Base-by-base conservation (phyloP, 2,113 vertebrate genomes). In the Notarius quadriscutis region DNA sequence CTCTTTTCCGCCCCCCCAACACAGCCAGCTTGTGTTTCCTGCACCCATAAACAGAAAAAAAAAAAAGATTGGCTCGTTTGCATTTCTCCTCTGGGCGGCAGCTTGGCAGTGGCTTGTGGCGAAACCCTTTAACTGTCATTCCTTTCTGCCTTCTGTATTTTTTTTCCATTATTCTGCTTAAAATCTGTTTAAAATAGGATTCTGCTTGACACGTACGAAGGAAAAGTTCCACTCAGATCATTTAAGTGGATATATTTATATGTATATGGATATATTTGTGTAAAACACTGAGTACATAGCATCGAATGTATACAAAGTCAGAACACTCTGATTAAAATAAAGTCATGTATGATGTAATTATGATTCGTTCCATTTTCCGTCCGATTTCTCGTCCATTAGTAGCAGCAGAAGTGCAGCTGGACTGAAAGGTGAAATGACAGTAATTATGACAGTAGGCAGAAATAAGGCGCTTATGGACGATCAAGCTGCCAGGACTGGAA, bases 1-100 rank as follows among this genome's bases (percentile, higher is more conserved):
- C 79, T 84, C 84, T 81, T 84, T 72, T 27, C 50, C 86, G 90
- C 84, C 78, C 81, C 78, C 57, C 87, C 79, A 34, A 27, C 83
- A 90, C 84, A 84, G 94, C 95, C 95, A 96, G 96, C 97, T 97
- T 97, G 96, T 97, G 95, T 96, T 96, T 95, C 96, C 94, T 92
- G 94, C 97, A 95, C 96, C 96, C 96, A 96, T 97, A 98, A 98
- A 97, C 96, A 97, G 96, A 97, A 96, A 97, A 97, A 69, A n/a
- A 51, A 98, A 72, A 71, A 71, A 98, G 96, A 98, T 97, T 98
- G 97, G 95, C 96, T 97, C 92, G 95, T 97, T 97, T 97, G 96
- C 95, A 96, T 96, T 96, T 96, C 95, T 97, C 96, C 94, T 97
- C 96, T 96, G 93, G 96, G 96, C 95, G 96, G 95, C 95, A 96